These are phyloP conservation scores for Syngnathus floridae DNA, from an alignment of 2,113 vertebrate species.

Conservation along the genomic window DNA sequence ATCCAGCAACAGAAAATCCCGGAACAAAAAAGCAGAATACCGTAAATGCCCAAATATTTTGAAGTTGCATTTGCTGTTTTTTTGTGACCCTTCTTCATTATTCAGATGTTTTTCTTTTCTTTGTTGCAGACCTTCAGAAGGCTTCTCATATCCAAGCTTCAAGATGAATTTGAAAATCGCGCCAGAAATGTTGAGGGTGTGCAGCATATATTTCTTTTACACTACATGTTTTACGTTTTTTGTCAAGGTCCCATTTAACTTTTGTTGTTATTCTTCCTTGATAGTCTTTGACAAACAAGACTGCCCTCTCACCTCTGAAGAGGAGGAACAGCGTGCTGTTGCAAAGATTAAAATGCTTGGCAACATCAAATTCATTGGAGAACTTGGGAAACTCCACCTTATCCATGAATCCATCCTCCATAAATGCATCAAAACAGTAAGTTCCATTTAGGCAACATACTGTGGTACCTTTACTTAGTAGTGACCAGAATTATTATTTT, in stretches of 20 bases:
- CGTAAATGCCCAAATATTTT: slow-evolving; percentile 68
- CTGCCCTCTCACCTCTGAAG: slow-evolving; percentile 90
- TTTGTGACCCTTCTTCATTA: neutral
- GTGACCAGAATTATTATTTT: too few relatives aligned
- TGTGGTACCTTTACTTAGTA: neutral
- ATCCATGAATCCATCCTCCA: slow-evolving; percentile 99
- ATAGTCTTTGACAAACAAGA: slow-evolving; percentile 96
- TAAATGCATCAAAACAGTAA: slow-evolving; percentile 99
- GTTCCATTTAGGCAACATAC: slow-evolving; percentile 40
- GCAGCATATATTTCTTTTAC: slow-evolving; percentile 26
- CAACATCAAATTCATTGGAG: slow-evolving; percentile 99
- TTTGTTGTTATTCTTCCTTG: neutral
- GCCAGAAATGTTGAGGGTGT: slow-evolving; percentile 98
- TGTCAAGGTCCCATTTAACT: neutral
- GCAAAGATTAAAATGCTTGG: slow-evolving; percentile 99
- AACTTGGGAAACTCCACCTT: slow-evolving; percentile 99
- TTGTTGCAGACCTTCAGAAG: slow-evolving; percentile 88
- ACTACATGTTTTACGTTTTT: neutral
- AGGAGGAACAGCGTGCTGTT: slow-evolving; percentile 97
- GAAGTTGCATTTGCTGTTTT: neutral
- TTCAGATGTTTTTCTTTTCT: neutral
- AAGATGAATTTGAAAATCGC: slow-evolving; percentile 99
- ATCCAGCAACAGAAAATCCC: slow-evolving; percentile 84
- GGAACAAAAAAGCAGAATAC: slow-evolving; percentile 94
- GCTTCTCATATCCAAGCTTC: slow-evolving; percentile 98